Conservation (phyloP, 2,797 vertebrate species). For the Zenarchopterus dispar region DNA sequence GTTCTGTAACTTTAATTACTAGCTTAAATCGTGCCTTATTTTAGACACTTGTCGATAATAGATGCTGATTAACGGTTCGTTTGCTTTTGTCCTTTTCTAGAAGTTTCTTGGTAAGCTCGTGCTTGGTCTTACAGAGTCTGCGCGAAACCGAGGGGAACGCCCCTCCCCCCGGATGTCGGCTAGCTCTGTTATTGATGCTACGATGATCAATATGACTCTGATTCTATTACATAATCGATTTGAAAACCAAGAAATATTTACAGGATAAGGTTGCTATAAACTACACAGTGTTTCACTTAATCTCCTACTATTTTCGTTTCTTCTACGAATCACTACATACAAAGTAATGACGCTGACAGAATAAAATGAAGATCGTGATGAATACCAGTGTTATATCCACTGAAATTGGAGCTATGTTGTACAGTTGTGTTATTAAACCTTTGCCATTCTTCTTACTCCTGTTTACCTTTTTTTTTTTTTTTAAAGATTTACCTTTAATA, state of each 20-base stretch:
- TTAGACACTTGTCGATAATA: accelerated
- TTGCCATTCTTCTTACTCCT: too few relatives aligned
- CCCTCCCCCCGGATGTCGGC: not conserved
- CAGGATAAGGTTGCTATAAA: too few relatives aligned
- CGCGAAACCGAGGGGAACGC: constrained; percentile 3
- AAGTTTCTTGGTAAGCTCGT: constrained; percentile 16
- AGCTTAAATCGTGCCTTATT: accelerated
- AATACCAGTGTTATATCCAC: too few relatives aligned
- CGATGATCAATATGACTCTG: not conserved
- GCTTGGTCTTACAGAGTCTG: not conserved
- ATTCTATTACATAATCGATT: not conserved
- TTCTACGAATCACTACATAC: not conserved
- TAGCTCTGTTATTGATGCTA: not conserved
- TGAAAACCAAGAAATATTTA: too few relatives aligned
- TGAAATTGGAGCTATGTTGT: too few relatives aligned
- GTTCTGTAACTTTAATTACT: not conserved
- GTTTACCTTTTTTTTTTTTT: too few relatives aligned
- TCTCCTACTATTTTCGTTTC: not conserved
- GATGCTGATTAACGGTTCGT: not conserved
- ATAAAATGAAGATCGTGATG: not conserved
- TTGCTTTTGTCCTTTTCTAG: not conserved
- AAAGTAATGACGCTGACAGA: not conserved
- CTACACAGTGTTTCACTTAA: too few relatives aligned
- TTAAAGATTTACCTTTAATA: not conserved
- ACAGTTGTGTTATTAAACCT: too few relatives aligned